Evolutionary conservation across 2,888 invertebrate species (phyloP).

Genomic region (Troglohyphantes excavatus): DNA sequence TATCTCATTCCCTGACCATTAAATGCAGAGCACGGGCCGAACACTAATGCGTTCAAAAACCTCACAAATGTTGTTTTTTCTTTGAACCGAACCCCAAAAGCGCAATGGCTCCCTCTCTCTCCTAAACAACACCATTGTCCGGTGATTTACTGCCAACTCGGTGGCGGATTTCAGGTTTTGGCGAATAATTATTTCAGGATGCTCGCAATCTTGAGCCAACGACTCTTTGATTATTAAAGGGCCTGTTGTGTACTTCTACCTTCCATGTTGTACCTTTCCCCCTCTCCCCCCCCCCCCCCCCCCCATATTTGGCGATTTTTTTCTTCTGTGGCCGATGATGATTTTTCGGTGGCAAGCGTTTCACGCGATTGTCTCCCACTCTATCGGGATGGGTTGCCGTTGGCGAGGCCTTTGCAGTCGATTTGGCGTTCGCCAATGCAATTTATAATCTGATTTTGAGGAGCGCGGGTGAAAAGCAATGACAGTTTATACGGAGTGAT

Average conservation of each 20-base stretch:
- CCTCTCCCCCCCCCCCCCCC: neutral
- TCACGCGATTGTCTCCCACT: constrained; percentile 34
- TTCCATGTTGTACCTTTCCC: constrained; percentile 29
- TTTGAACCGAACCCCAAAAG: constrained; percentile 8
- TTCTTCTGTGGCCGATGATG: neutral
- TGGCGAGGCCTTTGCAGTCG: neutral
- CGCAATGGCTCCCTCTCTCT: neutral
- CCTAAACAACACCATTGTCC: constrained; percentile 27
- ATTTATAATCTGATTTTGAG: too few species aligned
- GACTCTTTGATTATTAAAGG: constrained; percentile 46
- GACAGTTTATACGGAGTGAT: too few species aligned
- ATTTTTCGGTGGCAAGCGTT: constrained; percentile 45
- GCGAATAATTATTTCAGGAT: constrained; percentile 60
- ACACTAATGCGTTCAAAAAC: constrained; percentile 42
- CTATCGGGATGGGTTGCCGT: neutral
- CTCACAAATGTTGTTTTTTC: constrained; percentile 1
- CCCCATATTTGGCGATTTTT: constrained; percentile 6
- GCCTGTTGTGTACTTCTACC: constrained; percentile 39
- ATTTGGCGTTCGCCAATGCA: neutral
- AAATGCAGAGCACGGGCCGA: neutral
- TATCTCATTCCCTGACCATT: constrained; percentile 10
- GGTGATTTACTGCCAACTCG: constrained; percentile 3
- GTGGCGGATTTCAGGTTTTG: constrained; percentile 23
- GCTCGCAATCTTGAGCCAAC: constrained; percentile 42
- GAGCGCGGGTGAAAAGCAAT: too few species aligned